Evolutionary conservation across 2,888 invertebrate genomes (phyloP), one percentile per base, ranked within the genome.

Genomic region (Prosapia bicincta): DNA sequence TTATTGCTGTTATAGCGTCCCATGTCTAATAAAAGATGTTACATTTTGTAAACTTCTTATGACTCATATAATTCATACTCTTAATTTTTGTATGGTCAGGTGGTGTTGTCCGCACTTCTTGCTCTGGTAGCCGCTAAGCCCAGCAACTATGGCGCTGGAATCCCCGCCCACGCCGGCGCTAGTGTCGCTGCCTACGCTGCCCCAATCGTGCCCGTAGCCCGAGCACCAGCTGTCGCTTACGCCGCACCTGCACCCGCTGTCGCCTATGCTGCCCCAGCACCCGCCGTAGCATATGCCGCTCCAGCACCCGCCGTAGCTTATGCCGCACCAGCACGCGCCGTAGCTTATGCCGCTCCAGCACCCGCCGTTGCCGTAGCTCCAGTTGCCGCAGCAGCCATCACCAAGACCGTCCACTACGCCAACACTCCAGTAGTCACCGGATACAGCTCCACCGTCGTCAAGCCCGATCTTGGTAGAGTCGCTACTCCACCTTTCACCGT

Each of bases 401-500:
- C 83, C 81, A 78, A 81, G 79, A 74, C 82, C 81, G 79, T 82
- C 75, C 79, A 83, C 82, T 84, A 84, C 78, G 84, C 83, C 69
- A 78, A 80, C 72, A 80, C 81, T 70, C 83, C 84, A 71, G 84
- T 83, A 6, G 84, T 84, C 26, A 83, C 84, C 75, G 84, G 84
- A 67, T 84, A 83, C 81, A 79, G 80, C 54, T 80, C 83, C 66
- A 78, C 79, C 15, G 75, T 81, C 78, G 78, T 83, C 78, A 84
- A 84, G 81, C 84, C 84, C 67, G 81, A 83, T 80, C 78, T 83
- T 26, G 82, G 81, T 1, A 77, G 80, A 32, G 75, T 82, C 71
- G 80, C 81, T 76, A 81, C 83, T 32, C 82, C 82, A 71, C 72
- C 78, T 20, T 76, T 80, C 74, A 81, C 80, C 71, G 82, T 82